A percentile compares a stretch with the other conserved stretches of the same genome.
These are phyloP conservation scores for Euclidia mi DNA, from an alignment of 2,888 invertebrate species.

Conservation along the genomic window DNA sequence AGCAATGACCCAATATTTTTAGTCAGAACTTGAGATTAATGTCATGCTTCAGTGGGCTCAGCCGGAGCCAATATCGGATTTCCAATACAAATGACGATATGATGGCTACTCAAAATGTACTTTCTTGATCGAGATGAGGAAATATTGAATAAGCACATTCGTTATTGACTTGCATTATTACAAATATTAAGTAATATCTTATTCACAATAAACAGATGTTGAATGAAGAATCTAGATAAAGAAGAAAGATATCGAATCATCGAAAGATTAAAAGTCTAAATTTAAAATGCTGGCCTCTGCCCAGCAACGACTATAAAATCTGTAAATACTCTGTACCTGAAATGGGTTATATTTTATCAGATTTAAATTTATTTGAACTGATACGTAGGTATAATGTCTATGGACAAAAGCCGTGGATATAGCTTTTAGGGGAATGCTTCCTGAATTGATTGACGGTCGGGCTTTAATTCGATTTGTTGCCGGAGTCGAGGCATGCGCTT, in stretches of 20 bases:
- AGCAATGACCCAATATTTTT: slow-evolving; percentile 49
- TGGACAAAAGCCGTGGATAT: neutral
- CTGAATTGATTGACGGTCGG: slow-evolving; percentile 29
- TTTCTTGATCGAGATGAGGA: slow-evolving; percentile 35
- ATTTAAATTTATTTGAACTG: neutral
- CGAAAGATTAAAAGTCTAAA: too few relatives aligned
- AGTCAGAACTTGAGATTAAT: slow-evolving; percentile 63
- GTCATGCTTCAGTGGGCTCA: slow-evolving; percentile 52
- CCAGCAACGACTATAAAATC: too few relatives aligned
- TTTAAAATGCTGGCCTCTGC: too few relatives aligned
- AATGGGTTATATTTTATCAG: neutral
- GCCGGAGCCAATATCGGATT: slow-evolving; percentile 54
- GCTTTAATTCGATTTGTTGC: slow-evolving; percentile 40
- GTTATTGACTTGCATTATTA: too few relatives aligned
- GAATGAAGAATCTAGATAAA: too few relatives aligned
- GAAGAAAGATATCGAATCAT: too few relatives aligned
- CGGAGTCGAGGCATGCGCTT: slow-evolving; percentile 18
- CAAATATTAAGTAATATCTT: too few relatives aligned
- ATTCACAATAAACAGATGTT: too few relatives aligned
- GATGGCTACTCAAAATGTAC: slow-evolving; percentile 58
- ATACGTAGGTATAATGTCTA: too few relatives aligned
- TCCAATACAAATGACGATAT: slow-evolving; percentile 56
- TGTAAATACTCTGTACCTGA: neutral
- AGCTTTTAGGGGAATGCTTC: slow-evolving; percentile 5
- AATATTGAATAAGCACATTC: slow-evolving; percentile 18